These are phyloP conservation scores for Zosterops japonicus DNA, from an alignment of 2,113 vertebrate genomes.

Conservation along the genomic window DNA sequence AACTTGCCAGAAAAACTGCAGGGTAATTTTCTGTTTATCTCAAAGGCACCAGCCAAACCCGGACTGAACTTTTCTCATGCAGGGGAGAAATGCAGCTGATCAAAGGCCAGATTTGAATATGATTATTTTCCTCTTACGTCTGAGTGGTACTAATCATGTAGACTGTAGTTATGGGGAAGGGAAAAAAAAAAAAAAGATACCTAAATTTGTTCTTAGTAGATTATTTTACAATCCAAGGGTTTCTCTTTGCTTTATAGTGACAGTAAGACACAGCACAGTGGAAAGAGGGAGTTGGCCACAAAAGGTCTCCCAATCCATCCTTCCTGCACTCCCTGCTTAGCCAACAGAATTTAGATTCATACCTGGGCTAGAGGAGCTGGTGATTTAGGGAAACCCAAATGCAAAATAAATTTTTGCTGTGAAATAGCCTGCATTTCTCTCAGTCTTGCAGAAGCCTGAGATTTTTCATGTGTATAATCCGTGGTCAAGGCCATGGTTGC, in stretches of 20 bases:
- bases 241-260: background rate
- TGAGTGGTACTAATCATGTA: background rate
- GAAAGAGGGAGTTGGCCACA: background rate
- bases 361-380: background rate
- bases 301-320: background rate
- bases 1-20: slow-evolving; percentile 12
- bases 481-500: background rate
- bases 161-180: background rate
- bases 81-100: background rate
- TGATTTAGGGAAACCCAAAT: background rate
- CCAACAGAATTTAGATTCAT: background rate
- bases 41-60: slow-evolving; percentile 4
- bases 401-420: background rate
- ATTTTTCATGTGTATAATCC: background rate
- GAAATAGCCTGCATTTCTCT: background rate
- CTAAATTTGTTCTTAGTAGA: background rate
- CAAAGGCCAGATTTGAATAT: slow-evolving; percentile 1
- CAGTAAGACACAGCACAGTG: background rate
- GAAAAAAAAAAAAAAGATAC: background rate
- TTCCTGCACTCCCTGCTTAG: background rate
- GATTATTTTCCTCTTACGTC: background rate
- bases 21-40: slow-evolving; percentile 34
- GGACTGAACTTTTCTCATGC: background rate
- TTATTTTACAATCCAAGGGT: background rate
- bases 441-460: background rate